Conservation (phyloP, 2,113 vertebrate species). For the Menidia beryllina region DNA sequence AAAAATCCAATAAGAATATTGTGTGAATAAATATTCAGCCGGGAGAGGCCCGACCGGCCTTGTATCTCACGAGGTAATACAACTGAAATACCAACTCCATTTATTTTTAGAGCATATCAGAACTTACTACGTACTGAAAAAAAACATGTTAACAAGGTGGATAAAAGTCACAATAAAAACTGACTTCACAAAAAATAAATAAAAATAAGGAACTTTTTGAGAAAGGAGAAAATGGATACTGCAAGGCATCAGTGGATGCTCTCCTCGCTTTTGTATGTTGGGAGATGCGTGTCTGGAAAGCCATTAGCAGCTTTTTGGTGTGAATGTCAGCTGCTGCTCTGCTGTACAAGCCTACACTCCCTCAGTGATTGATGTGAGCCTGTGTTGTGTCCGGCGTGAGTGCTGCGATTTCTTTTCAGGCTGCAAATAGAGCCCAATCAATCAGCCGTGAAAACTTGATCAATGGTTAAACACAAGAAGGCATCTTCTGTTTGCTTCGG, state of each 20-base stretch:
- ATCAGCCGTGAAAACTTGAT: conserved; percentile 64
- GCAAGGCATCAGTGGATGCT: conserved; percentile 31
- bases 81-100: too few relatives aligned
- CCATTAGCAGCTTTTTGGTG: conserved; percentile 49
- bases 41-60: not conserved
- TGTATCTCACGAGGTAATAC: not conserved
- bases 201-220: conserved; percentile 7
- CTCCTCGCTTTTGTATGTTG: conserved; percentile 25
- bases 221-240: not conserved
- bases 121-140: too few relatives aligned
- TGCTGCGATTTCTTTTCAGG: conserved; percentile 57
- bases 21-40: not conserved
- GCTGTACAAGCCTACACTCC: conserved; percentile 41
- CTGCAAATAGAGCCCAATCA: conserved; percentile 64
- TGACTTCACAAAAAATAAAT: not conserved
- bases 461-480: conserved; percentile 65
- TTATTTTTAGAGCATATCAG: too few relatives aligned
- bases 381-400: conserved; percentile 38
- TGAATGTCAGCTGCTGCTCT: conserved; percentile 66
- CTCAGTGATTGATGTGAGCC: conserved; percentile 71
- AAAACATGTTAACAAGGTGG: too few relatives aligned
- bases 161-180: not conserved
- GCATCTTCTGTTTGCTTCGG: conserved; percentile 59
- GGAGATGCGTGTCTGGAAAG: conserved; percentile 44
- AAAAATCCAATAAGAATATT: conserved; percentile 3